A percentile compares a stretch with the other conserved stretches of the same genome.
These are phyloP conservation scores for Callosobruchus maculatus DNA, from an alignment of 2,888 invertebrate genomes.

Conservation along the genomic window DNA sequence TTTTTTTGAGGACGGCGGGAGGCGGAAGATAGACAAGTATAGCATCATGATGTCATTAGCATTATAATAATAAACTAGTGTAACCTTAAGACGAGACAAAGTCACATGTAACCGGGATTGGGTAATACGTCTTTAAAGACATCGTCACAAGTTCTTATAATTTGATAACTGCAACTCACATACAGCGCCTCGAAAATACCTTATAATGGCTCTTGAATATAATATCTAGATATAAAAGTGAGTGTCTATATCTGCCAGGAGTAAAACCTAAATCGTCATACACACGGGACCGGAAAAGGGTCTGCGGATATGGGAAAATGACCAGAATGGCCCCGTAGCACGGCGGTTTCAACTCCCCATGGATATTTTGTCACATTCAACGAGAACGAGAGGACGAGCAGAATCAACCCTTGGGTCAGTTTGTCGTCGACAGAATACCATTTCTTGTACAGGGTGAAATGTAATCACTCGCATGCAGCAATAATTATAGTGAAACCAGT, in stretches of 20 bases:
- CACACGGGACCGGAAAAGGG: neutral
- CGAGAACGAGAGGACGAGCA: slow-evolving; percentile 32
- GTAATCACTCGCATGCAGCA: slow-evolving; percentile 11
- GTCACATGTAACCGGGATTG: too few relatives aligned
- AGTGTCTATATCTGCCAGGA: neutral
- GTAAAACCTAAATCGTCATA: neutral
- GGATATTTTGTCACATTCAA: slow-evolving; percentile 52
- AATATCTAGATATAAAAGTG: neutral
- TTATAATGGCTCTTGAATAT: neutral
- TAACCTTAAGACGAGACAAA: too few relatives aligned
- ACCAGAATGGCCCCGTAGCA: slow-evolving; percentile 7
- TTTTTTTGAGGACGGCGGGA: too few relatives aligned
- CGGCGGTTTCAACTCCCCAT: slow-evolving; percentile 43
- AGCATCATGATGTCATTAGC: too few relatives aligned
- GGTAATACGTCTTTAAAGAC: too few relatives aligned
- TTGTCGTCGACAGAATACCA: slow-evolving; percentile 20
- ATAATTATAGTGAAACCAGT: too few relatives aligned
- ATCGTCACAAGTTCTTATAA: too few relatives aligned
- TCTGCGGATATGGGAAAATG: neutral
- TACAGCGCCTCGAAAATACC: too few relatives aligned
- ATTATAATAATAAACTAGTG: too few relatives aligned
- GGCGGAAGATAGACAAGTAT: too few relatives aligned
- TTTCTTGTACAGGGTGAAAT: slow-evolving; percentile 11
- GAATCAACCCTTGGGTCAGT: slow-evolving; percentile 39
- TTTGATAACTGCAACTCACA: too few relatives aligned